Percentiles rank a stretch among this genome's conserved stretches.
Conservation (phyloP, 2,888 invertebrate species). For the Pseudococcus jackbeardsleyi region DNA sequence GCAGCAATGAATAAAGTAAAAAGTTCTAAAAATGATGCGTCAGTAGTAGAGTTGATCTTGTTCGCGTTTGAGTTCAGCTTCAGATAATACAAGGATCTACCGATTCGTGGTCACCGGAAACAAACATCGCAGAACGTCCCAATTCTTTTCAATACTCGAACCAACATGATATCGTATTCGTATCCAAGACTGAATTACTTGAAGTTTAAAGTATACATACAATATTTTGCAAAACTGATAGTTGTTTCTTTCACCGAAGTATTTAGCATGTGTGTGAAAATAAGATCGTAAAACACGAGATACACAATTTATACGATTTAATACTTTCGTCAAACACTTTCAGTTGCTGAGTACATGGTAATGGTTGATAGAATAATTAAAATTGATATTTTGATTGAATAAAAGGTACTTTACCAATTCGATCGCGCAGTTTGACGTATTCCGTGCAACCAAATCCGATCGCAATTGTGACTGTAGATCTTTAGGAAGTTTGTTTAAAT, state of each 20-base stretch:
- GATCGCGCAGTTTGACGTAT: conserved; percentile 32
- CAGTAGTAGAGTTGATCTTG: too few relatives aligned
- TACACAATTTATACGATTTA: too few relatives aligned
- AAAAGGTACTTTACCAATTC: conserved; percentile 56
- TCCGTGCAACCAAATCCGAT: conserved; percentile 44
- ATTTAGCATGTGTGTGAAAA: too few relatives aligned
- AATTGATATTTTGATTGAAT: background rate
- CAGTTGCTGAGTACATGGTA: background rate
- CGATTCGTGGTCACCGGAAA: too few relatives aligned
- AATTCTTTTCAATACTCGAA: too few relatives aligned
- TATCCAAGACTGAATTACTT: too few relatives aligned
- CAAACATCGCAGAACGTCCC: too few relatives aligned
- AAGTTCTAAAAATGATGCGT: background rate
- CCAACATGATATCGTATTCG: too few relatives aligned
- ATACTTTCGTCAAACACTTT: background rate
- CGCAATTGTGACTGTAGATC: conserved; percentile 50
- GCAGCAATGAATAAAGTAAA: background rate
- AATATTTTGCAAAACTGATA: too few relatives aligned
- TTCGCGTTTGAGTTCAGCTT: background rate
- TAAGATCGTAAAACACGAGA: too few relatives aligned
- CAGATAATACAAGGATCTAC: background rate
- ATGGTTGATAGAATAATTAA: background rate
- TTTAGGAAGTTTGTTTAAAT: background rate
- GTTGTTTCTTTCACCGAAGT: too few relatives aligned
- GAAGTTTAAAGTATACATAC: too few relatives aligned